These are phyloP conservation scores for Heliconius ismenius DNA, from an alignment of 2,888 invertebrate genomes.

Conservation along the genomic window DNA sequence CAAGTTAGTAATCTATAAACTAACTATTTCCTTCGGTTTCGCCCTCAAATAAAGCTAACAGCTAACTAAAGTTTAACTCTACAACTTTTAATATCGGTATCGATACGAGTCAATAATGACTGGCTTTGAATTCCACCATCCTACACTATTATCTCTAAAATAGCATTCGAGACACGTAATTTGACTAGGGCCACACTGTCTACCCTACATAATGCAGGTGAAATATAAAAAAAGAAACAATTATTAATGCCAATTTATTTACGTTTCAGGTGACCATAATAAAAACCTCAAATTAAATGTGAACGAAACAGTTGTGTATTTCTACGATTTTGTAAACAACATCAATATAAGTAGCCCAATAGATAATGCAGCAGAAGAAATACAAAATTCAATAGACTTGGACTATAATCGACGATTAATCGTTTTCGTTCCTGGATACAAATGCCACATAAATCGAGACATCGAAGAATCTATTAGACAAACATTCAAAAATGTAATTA, in stretches of 20 bases:
- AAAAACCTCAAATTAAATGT: slow-evolving; percentile 40
- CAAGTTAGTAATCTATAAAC: too few relatives aligned
- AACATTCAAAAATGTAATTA: slow-evolving; percentile 38
- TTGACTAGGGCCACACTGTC: too few relatives aligned
- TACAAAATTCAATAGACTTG: slow-evolving; percentile 23
- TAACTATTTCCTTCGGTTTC: too few relatives aligned
- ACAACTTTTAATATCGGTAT: background rate
- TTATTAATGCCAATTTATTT: background rate
- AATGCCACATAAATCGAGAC: slow-evolving; percentile 42
- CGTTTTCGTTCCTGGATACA: slow-evolving; percentile 45
- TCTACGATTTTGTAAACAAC: slow-evolving; percentile 44
- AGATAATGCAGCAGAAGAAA: slow-evolving; percentile 29
- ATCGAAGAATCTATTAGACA: slow-evolving; percentile 41
- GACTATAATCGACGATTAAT: slow-evolving; percentile 36
- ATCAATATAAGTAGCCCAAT: slow-evolving; percentile 37
- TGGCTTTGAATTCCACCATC: background rate
- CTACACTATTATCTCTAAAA: background rate
- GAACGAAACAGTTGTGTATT: slow-evolving; percentile 41
- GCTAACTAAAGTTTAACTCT: too few relatives aligned
- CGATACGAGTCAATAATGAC: background rate
- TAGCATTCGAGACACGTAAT: background rate
- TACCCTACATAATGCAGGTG: background rate
- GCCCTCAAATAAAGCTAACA: too few relatives aligned
- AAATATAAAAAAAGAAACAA: background rate
- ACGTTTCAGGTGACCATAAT: slow-evolving; percentile 41